phyloP scores from a whole-genome alignment of 2,797 vertebrate species.

The Diplodus sargus region DNA sequence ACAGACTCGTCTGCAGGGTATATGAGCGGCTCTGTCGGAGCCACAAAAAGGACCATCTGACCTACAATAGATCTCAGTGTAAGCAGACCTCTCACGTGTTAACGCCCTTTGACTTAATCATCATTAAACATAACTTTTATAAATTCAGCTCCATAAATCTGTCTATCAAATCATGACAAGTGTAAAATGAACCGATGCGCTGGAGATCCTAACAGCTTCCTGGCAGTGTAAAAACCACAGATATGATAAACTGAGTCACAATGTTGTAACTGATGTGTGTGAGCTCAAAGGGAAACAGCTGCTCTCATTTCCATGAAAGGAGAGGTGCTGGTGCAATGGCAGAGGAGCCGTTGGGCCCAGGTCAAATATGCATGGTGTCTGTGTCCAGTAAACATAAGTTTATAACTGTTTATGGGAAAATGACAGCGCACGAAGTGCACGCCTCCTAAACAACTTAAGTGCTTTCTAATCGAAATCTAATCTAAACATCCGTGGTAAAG shows the following conservation, averaged over 20 bases:
- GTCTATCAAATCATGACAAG: neutral
- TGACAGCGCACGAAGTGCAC: accelerated
- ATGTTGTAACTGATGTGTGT: neutral
- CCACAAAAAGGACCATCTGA: neutral
- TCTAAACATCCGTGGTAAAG: neutral
- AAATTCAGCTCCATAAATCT: neutral
- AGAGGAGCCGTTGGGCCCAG: neutral
- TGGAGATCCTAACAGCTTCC: neutral
- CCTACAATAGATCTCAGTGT: neutral
- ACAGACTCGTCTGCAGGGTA: slow-evolving; percentile 22
- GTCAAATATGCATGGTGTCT: slow-evolving; percentile 36
- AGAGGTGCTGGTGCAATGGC: neutral
- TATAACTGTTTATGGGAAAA: neutral
- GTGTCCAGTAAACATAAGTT: slow-evolving; percentile 37
- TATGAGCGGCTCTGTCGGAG: neutral
- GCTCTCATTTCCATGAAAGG: slow-evolving; percentile 56
- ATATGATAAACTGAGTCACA: neutral
- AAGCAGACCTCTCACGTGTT: slow-evolving; percentile 4
- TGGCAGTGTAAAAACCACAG: neutral
- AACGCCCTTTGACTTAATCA: neutral
- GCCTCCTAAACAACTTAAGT: neutral
- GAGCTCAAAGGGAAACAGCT: neutral
- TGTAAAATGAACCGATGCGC: neutral
- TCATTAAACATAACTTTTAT: neutral
- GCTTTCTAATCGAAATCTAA: neutral